These are phyloP conservation scores for Geodia barretti DNA, from an alignment of 37 sponge, comb jelly and placozoan genomes.

Conservation along the genomic window DNA sequence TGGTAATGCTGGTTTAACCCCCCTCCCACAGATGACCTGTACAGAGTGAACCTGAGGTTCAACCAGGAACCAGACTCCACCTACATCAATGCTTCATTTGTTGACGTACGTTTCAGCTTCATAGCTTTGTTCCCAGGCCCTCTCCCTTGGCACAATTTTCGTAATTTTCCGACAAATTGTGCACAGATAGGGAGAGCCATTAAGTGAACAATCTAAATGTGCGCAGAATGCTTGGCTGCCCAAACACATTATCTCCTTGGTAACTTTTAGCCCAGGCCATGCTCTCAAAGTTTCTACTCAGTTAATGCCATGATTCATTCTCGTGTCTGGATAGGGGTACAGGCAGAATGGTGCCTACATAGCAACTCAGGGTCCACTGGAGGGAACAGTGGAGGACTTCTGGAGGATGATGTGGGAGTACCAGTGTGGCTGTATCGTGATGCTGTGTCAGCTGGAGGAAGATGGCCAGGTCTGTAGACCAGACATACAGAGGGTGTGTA, in stretches of 20 bases:
- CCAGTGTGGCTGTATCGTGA: slow-evolving; percentile 31
- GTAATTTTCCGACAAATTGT: too few species aligned
- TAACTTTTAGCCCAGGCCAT: too few species aligned
- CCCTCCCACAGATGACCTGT: not conserved
- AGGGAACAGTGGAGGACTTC: slow-evolving; percentile 50
- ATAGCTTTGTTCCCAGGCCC: too few species aligned
- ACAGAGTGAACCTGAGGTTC: not conserved
- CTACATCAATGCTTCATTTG: slow-evolving; percentile 13
- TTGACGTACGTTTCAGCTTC: not conserved
- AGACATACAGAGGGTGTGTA: too few species aligned
- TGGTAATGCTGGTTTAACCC: too few species aligned
- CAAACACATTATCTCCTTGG: too few species aligned
- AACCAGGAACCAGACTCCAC: not conserved
- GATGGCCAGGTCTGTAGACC: slow-evolving; percentile 18
- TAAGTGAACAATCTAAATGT: too few species aligned
- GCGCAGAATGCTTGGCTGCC: too few species aligned
- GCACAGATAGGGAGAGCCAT: not conserved
- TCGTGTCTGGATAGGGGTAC: slow-evolving; percentile 49
- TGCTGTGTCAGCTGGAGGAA: slow-evolving; percentile 44
- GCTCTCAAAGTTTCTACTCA: too few species aligned
- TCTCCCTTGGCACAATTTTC: too few species aligned
- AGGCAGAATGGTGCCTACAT: slow-evolving; percentile 30
- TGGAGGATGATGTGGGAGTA: slow-evolving; percentile 51
- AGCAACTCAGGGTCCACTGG: slow-evolving; percentile 31
- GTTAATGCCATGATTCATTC: too few species aligned